A percentile compares a stretch with the other conserved stretches of the same genome.
Conservation (phyloP, 2,797 vertebrate genomes). For the Dromococcyx pavoninus region DNA sequence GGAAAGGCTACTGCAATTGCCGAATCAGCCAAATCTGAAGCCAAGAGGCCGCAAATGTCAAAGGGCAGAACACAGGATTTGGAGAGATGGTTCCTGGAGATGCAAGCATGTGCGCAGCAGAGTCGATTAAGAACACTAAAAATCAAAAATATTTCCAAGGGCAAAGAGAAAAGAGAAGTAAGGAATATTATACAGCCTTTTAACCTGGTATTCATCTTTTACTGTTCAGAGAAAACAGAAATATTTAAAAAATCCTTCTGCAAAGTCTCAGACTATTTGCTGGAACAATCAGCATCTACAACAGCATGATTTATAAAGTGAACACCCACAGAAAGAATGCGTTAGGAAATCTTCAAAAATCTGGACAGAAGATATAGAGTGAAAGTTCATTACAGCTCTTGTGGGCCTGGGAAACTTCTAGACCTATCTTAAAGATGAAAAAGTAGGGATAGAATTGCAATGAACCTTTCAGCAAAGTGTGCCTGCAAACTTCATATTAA, state of each 20-base stretch:
- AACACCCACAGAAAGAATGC: not conserved
- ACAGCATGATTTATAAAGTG: not conserved
- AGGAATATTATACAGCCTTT: not conserved
- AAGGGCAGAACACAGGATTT: not conserved
- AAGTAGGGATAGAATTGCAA: not conserved
- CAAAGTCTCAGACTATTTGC: not conserved
- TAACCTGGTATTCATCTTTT: not conserved
- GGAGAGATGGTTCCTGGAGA: not conserved
- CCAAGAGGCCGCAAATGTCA: not conserved
- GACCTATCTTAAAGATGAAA: not conserved
- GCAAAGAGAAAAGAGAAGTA: not conserved
- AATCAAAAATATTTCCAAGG: not conserved
- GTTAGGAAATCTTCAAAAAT: not conserved
- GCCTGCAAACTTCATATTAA: not conserved
- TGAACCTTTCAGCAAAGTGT: not conserved
- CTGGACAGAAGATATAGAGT: not conserved
- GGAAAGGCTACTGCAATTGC: not conserved
- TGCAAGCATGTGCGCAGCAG: not conserved
- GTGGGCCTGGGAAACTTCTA: not conserved
- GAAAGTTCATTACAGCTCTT: not conserved
- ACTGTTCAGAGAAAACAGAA: not conserved
- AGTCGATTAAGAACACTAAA: not conserved
- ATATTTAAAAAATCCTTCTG: not conserved
- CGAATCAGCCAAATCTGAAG: not conserved
- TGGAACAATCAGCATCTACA: not conserved